Percentiles rank a stretch among this genome's conserved stretches.
Conservation (phyloP, 23 tunicate species). For the Halocynthia aurantium region DNA sequence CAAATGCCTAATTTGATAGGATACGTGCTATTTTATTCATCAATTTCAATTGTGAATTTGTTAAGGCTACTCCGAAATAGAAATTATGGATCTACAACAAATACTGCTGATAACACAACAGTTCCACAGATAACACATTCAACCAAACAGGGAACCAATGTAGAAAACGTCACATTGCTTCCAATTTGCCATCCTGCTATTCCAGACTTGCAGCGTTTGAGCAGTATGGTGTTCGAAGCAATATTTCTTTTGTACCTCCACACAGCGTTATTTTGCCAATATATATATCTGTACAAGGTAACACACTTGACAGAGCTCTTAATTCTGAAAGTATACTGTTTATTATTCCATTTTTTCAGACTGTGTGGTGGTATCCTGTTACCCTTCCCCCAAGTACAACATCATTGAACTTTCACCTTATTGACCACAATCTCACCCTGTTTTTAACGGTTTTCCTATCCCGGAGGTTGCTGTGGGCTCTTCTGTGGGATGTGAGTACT, state of each 20-base stretch:
- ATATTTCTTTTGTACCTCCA: constrained; percentile 48
- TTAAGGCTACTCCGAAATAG: too few relatives aligned
- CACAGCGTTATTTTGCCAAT: constrained; percentile 58
- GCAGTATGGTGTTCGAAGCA: constrained; percentile 48
- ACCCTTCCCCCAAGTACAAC: constrained; percentile 76
- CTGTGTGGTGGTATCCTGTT: constrained; percentile 92
- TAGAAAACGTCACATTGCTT: neutral
- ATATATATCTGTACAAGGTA: constrained; percentile 55
- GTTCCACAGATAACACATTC: too few relatives aligned
- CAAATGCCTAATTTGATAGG: too few relatives aligned
- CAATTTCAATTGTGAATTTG: too few relatives aligned
- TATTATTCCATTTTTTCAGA: constrained; percentile 11
- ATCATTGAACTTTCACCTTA: constrained; percentile 76
- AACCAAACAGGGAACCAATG: too few relatives aligned
- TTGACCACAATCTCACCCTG: constrained; percentile 42
- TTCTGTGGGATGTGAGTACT: constrained; percentile 49
- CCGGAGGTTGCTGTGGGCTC: constrained; percentile 46
- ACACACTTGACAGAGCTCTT: neutral
- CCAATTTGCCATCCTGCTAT: constrained; percentile 26
- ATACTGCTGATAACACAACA: too few relatives aligned
- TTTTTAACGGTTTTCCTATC: constrained; percentile 45
- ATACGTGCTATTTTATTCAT: too few relatives aligned
- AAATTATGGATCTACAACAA: too few relatives aligned
- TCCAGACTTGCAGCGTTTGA: constrained; percentile 49
- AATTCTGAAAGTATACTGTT: neutral